Percentiles rank a stretch among this genome's conserved stretches.
These are phyloP conservation scores for Brachypalpus laphriformis DNA, from an alignment of 2,888 invertebrate genomes.

Conservation along the genomic window DNA sequence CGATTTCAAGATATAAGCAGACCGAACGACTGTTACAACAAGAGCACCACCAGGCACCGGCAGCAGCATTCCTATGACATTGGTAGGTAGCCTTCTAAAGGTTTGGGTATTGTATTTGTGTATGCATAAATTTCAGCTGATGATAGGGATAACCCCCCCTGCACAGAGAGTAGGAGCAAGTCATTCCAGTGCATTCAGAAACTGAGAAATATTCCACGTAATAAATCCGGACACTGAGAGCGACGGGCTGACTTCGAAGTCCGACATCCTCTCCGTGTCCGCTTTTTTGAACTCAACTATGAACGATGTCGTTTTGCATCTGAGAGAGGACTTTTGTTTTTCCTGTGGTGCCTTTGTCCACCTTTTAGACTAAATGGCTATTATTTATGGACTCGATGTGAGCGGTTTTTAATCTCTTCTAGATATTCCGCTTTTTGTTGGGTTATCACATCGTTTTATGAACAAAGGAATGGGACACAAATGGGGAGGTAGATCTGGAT, in stretches of 20 bases:
- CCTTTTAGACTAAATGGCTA: constrained; percentile 67
- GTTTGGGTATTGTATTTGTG: constrained; percentile 55
- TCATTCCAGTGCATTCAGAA: constrained; percentile 35
- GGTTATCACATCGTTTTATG: constrained; percentile 54
- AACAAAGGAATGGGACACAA: constrained; percentile 36
- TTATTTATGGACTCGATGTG: constrained; percentile 71
- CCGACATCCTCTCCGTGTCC: constrained; percentile 38
- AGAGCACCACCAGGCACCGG: constrained; percentile 1
- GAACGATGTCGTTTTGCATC: constrained; percentile 11
- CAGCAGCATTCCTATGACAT: constrained; percentile 40
- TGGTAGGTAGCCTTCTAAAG: constrained; percentile 21
- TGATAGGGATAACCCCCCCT: constrained; percentile 38
- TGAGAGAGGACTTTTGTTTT: background rate
- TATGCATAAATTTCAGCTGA: constrained; percentile 66
- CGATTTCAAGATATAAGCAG: constrained; percentile 52
- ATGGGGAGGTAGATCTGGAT: constrained; percentile 35
- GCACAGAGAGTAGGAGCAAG: background rate
- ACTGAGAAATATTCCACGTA: constrained; percentile 66
- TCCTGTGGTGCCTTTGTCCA: constrained; percentile 56
- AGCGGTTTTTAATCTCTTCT: constrained; percentile 70
- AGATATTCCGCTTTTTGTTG: constrained; percentile 65
- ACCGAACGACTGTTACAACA: constrained; percentile 43
- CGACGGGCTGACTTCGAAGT: constrained; percentile 43
- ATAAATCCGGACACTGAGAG: constrained; percentile 64
- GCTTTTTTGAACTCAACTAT: constrained; percentile 17